Evolutionary conservation across 1,140 invertebrate genomes (phyloP).

Genomic region (Zaprionus ornatus): DNA sequence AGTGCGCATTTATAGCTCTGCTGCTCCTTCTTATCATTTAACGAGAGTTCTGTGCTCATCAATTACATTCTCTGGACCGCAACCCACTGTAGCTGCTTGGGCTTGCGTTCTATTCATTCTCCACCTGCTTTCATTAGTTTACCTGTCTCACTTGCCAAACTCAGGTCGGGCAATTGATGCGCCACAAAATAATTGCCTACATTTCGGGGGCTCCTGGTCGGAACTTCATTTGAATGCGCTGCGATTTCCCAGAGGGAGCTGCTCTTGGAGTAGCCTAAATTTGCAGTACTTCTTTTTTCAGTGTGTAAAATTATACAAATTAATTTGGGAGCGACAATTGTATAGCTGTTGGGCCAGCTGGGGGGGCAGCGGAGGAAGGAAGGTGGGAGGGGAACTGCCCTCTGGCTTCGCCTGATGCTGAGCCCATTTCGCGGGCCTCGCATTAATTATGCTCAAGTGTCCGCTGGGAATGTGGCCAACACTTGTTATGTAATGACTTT

Average conservation of each 20-base stretch:
- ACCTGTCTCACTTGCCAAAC: conserved; percentile 33
- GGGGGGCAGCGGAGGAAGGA: neutral
- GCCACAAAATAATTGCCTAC: conserved; percentile 75
- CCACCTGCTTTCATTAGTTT: conserved; percentile 45
- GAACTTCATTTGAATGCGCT: conserved; percentile 62
- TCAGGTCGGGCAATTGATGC: conserved; percentile 28
- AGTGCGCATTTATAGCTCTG: neutral
- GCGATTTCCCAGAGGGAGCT: conserved; percentile 37
- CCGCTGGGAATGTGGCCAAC: conserved; percentile 78
- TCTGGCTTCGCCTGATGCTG: conserved; percentile 26
- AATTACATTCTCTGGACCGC: conserved; percentile 31
- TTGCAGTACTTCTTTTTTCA: conserved; percentile 36
- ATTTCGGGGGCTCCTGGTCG: conserved; percentile 49
- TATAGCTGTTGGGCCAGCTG: conserved; percentile 27
- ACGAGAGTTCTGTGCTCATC: conserved; percentile 4
- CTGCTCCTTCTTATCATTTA: neutral
- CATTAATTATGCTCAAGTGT: conserved; percentile 82
- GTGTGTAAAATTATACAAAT: conserved; percentile 76
- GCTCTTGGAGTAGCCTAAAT: conserved; percentile 28
- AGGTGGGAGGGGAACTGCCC: neutral
- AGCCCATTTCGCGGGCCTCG: conserved; percentile 63
- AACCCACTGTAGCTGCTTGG: neutral
- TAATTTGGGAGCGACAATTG: conserved; percentile 80
- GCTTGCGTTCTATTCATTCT: conserved; percentile 4
- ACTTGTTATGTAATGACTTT: conserved; percentile 81